These are phyloP conservation scores for Hydrotaea cyrtoneurina DNA, from an alignment of 2,888 invertebrate species.

Conservation along the genomic window DNA sequence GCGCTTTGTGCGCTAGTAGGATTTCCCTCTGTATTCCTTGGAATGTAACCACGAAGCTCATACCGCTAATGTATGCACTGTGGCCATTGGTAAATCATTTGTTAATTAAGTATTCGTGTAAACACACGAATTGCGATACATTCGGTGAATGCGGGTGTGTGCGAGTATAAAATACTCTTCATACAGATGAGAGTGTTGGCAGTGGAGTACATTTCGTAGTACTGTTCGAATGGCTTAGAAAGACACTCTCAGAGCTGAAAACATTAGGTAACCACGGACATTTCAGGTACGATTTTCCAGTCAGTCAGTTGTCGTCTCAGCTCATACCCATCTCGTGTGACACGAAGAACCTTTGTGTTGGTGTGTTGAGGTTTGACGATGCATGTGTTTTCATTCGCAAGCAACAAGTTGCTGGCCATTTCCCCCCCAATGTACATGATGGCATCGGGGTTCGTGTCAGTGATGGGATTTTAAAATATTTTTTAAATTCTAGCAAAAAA, in stretches of 20 bases:
- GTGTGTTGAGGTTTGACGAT: neutral
- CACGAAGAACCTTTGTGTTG: neutral
- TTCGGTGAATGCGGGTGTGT: neutral
- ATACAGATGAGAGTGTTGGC: no score
- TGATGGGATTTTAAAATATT: no score
- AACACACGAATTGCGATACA: neutral
- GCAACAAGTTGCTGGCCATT: conserved; percentile 32
- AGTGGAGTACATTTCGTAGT: no score
- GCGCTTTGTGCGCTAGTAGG: neutral
- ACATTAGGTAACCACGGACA: no score
- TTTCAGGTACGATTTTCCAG: no score
- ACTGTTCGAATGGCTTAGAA: no score
- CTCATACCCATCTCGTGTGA: neutral
- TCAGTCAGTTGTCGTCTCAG: no score
- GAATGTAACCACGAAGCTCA: neutral
- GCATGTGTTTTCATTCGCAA: conserved; percentile 1
- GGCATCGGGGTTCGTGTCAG: neutral
- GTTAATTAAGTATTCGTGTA: neutral
- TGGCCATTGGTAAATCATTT: neutral
- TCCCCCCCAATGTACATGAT: neutral
- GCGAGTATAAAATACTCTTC: no score
- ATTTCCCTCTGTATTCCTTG: neutral
- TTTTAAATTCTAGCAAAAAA: no score
- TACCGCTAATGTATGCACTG: neutral
- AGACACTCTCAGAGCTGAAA: no score